These are phyloP conservation scores for Penaeus indicus DNA, from an alignment of 1,140 invertebrate species.

Conservation along the genomic window DNA sequence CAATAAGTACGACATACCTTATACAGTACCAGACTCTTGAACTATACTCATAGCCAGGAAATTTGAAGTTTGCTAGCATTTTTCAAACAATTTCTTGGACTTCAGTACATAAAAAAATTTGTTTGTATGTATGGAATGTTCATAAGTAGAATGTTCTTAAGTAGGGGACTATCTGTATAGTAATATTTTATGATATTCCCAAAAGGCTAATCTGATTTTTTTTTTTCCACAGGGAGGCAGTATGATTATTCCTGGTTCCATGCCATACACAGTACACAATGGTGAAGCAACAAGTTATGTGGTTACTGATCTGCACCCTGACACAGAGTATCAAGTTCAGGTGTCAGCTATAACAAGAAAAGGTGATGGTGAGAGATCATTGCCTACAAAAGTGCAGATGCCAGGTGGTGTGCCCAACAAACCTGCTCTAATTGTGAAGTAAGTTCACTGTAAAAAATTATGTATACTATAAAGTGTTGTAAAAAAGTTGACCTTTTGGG, in stretches of 20 bases:
- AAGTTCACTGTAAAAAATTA: slow-evolving; percentile 68
- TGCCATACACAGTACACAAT: slow-evolving; percentile 82
- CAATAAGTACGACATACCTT: too few species aligned
- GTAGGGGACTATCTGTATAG: too few species aligned
- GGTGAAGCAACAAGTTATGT: slow-evolving; percentile 84
- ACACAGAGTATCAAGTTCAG: slow-evolving; percentile 92
- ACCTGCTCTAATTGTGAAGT: slow-evolving; percentile 89
- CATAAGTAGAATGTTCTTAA: too few species aligned
- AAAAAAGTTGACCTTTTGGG: too few species aligned
- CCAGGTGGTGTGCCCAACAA: slow-evolving; percentile 92
- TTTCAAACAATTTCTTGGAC: too few species aligned
- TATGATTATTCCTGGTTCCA: slow-evolving; percentile 53
- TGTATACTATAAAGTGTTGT: not conserved
- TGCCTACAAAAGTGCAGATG: slow-evolving; percentile 85
- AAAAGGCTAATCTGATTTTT: too few species aligned
- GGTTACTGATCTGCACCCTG: slow-evolving; percentile 89
- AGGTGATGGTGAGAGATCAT: slow-evolving; percentile 91
- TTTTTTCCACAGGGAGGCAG: slow-evolving; percentile 26
- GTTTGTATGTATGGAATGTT: too few species aligned
- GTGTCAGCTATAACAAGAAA: slow-evolving; percentile 94
- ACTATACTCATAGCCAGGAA: too few species aligned
- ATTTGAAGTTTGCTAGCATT: too few species aligned
- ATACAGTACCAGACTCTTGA: too few species aligned
- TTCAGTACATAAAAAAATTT: too few species aligned
- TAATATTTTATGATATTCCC: too few species aligned